Evolutionary conservation across 1,140 invertebrate genomes (phyloP).

Genomic region (Drosophila insularis): DNA sequence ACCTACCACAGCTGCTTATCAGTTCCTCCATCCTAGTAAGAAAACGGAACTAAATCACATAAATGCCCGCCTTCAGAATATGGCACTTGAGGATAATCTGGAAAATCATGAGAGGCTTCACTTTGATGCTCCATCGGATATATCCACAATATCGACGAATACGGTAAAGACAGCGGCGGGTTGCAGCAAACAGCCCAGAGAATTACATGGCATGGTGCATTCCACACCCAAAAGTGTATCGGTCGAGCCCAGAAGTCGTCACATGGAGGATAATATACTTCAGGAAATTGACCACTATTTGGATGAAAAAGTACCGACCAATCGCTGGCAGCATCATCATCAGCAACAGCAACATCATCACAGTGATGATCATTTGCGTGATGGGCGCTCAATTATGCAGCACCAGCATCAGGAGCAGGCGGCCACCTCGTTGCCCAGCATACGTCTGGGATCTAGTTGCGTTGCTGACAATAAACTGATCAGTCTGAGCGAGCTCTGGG

Average conservation of each 20-base stretch:
- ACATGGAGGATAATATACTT: conserved; percentile 56
- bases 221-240: conserved; percentile 71
- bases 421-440: conserved; percentile 59
- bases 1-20: conserved; percentile 63
- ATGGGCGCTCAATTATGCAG: conserved; percentile 12
- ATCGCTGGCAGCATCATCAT: conserved; percentile 43
- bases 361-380: conserved; percentile 58
- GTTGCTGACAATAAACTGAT: conserved; percentile 57
- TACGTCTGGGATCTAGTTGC: conserved; percentile 32
- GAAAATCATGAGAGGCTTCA: conserved; percentile 19
- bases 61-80: conserved; percentile 64
- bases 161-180: conserved; percentile 59
- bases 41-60: conserved; percentile 74
- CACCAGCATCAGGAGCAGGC: conserved; percentile 26
- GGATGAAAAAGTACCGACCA: conserved; percentile 32
- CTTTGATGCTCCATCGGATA: conserved; percentile 58
- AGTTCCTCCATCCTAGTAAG: conserved; percentile 66
- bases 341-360: conserved; percentile 48
- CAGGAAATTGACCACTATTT: conserved; percentile 74
- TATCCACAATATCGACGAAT: conserved; percentile 73
- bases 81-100: conserved; percentile 39
- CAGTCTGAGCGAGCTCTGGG: conserved; percentile 84
- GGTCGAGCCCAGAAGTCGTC: conserved; percentile 27
- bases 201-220: conserved; percentile 58
- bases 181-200: conserved; percentile 17